Evolutionary conservation across 2,888 invertebrate species (phyloP).

Genomic region (Drosophila barbarae): DNA sequence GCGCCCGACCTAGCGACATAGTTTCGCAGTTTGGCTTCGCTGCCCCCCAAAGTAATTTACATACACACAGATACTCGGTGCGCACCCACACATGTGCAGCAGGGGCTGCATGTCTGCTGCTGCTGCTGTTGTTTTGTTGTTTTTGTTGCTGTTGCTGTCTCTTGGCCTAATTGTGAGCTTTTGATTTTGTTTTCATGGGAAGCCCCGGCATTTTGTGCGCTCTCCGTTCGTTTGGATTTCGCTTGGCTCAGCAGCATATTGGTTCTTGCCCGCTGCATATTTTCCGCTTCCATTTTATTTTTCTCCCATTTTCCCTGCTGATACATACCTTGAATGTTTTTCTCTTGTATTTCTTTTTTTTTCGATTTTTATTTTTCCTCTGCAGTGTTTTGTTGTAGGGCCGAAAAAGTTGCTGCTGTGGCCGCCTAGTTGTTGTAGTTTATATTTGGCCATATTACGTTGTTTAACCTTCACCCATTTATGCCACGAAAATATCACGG

Average conservation of each 20-base stretch:
- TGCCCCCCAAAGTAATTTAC: constrained; percentile 65
- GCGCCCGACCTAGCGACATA: constrained; percentile 71
- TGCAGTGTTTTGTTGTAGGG: constrained; percentile 40
- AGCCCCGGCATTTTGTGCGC: constrained; percentile 31
- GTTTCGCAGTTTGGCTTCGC: constrained; percentile 55
- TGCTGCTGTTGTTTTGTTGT: constrained; percentile 10
- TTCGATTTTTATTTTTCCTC: constrained; percentile 19
- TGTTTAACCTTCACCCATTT: constrained; percentile 66
- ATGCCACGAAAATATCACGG: constrained; percentile 33
- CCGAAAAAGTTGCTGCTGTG: constrained; percentile 36
- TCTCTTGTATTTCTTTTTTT: constrained; percentile 7
- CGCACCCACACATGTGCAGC: constrained; percentile 25
- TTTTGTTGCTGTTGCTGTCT: constrained; percentile 36
- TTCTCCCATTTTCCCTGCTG: constrained; percentile 1
- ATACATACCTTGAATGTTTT: constrained; percentile 59
- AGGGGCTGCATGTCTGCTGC: constrained; percentile 41
- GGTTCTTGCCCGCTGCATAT: constrained; percentile 56
- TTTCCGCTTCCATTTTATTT: constrained; percentile 28
- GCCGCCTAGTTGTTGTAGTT: constrained; percentile 39
- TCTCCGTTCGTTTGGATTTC: constrained; percentile 34
- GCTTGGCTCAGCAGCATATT: constrained; percentile 61
- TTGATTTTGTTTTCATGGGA: constrained; percentile 66
- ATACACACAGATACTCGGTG: constrained; percentile 38
- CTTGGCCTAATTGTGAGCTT: constrained; percentile 75
- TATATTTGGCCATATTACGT: constrained; percentile 62